These are phyloP conservation scores for Planococcus citri DNA, from an alignment of 1,140 invertebrate species.

Conservation along the genomic window DNA sequence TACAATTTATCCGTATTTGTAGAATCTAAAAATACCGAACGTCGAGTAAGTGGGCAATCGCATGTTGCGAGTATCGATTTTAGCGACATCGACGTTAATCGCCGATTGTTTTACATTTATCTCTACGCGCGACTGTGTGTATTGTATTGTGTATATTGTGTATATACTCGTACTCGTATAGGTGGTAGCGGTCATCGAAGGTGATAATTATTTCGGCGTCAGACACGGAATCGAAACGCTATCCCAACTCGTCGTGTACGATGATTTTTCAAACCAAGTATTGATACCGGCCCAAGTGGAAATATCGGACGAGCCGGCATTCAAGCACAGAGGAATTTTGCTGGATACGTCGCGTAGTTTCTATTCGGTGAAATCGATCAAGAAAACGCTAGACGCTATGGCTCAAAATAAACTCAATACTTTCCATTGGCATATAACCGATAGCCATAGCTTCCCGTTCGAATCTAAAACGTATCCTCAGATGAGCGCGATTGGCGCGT, in stretches of 20 bases:
- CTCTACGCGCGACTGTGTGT: background rate
- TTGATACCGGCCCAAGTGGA: conserved; percentile 44
- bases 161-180: too few species aligned
- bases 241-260: conserved; percentile 56
- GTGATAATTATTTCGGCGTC: conserved; percentile 55
- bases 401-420: conserved; percentile 66
- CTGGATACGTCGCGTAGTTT: conserved; percentile 68
- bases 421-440: conserved; percentile 84
- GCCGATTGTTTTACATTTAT: background rate
- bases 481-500: conserved; percentile 57
- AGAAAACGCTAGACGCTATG: conserved; percentile 66
- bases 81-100: too few species aligned
- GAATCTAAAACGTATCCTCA: conserved; percentile 51
- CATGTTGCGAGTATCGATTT: too few species aligned
- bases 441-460: conserved; percentile 74
- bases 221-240: conserved; percentile 67
- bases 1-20: background rate
- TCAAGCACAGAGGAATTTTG: conserved; percentile 59
- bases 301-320: conserved; percentile 55
- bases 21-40: too few species aligned
- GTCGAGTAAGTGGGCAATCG: too few species aligned
- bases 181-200: conserved; percentile 46
- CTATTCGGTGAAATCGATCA: conserved; percentile 50
- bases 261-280: conserved; percentile 47
- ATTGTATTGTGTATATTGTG: background rate